A percentile compares a stretch with the other conserved stretches of the same genome.
Conservation (phyloP, 2,888 invertebrate species). For the Bedellia somnulentella region DNA sequence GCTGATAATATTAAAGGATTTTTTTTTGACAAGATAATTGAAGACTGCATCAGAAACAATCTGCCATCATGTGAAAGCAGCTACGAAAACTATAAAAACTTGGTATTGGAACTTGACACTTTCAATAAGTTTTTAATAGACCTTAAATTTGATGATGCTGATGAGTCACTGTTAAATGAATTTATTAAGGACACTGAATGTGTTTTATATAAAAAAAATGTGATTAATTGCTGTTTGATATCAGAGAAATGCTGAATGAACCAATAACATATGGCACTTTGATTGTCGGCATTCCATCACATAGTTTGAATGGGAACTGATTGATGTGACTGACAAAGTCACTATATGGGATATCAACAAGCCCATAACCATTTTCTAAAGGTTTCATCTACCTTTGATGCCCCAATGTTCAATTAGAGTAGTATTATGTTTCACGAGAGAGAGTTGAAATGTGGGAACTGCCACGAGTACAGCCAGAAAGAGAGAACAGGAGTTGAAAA, state of each 20-base stretch:
- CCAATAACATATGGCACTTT: constrained; percentile 35
- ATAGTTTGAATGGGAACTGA: constrained; percentile 28
- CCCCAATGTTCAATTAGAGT: constrained; percentile 97
- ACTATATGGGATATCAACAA: constrained; percentile 27
- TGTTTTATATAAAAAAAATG: constrained; percentile 49
- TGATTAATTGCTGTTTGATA: constrained; percentile 37
- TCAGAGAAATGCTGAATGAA: constrained; percentile 28
- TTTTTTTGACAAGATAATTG: constrained; percentile 45
- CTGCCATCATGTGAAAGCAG: constrained; percentile 41
- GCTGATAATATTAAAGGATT: constrained; percentile 33
- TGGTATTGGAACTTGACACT: constrained; percentile 38
- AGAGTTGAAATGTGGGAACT: constrained; percentile 99
- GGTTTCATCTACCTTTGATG: constrained; percentile 99
- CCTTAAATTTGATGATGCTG: constrained; percentile 37
- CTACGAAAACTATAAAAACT: constrained; percentile 36
- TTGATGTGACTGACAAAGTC: constrained; percentile 22
- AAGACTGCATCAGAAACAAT: constrained; percentile 41
- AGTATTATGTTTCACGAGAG: constrained; percentile 96
- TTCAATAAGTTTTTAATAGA: constrained; percentile 50
- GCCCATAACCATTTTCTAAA: too few species aligned
- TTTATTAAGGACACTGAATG: constrained; percentile 44
- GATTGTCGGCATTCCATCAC: constrained; percentile 25
- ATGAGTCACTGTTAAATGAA: constrained; percentile 37
- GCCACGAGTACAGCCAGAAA: constrained; percentile 97
- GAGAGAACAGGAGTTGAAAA: too few species aligned